Evolutionary conservation across 2,113 vertebrate genomes (phyloP).

Genomic region (Larimichthys polyactis): DNA sequence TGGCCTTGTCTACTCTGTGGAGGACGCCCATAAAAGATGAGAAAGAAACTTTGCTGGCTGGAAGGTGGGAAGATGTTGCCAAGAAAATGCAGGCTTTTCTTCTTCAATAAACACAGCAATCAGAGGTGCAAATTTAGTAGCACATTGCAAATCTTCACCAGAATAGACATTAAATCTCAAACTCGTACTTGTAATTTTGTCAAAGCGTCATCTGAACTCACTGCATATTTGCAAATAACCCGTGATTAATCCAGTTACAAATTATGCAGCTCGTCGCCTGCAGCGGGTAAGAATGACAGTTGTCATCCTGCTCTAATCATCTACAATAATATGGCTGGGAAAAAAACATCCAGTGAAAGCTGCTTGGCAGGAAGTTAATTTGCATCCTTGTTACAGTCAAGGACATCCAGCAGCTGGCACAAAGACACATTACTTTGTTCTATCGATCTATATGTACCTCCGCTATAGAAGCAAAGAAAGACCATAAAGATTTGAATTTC

Average conservation of each 20-base stretch:
- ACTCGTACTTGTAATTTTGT: not conserved
- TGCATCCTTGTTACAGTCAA: constrained; percentile 37
- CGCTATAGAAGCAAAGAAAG: not conserved
- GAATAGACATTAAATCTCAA: constrained; percentile 26
- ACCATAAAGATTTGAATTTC: not conserved
- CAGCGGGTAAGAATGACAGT: not conserved
- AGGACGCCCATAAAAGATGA: constrained; percentile 63
- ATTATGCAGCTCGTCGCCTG: constrained; percentile 5
- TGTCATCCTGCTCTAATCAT: constrained; percentile 39
- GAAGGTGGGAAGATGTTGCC: constrained; percentile 31
- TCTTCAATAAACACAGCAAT: constrained; percentile 41
- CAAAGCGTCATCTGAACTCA: not conserved
- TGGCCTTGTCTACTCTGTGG: constrained; percentile 69
- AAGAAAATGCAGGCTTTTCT: constrained; percentile 33
- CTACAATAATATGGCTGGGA: constrained; percentile 8
- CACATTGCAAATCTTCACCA: constrained; percentile 27
- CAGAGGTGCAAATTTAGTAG: constrained; percentile 24
- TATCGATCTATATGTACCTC: not conserved
- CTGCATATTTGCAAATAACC: constrained; percentile 10
- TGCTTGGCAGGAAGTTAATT: constrained; percentile 42
- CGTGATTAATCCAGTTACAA: constrained; percentile 13
- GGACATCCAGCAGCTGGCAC: constrained; percentile 30
- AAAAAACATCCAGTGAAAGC: constrained; percentile 28
- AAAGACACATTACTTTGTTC: not conserved
- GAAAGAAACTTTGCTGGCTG: constrained; percentile 69